phyloP scores from a whole-genome alignment of 2,113 vertebrate genomes.

The Brachirus orientalis region DNA sequence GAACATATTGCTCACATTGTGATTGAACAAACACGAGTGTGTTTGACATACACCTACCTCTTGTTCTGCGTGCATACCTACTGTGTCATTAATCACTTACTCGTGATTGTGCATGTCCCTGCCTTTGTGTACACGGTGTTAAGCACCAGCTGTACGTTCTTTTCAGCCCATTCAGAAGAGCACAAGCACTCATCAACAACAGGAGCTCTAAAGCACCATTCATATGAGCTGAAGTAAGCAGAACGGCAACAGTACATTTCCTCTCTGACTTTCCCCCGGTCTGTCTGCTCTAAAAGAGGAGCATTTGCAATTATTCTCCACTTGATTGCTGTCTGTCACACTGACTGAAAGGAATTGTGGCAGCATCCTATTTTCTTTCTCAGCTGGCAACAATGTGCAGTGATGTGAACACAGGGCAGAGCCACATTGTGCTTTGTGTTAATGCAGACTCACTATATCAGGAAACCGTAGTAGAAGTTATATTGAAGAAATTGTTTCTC shows the following conservation, averaged over 20 bases:
- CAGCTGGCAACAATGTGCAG: conserved; percentile 30
- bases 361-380: conserved; percentile 19
- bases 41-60: neutral
- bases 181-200: conserved; percentile 38
- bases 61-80: neutral
- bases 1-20: conserved; percentile 9
- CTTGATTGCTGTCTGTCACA: conserved; percentile 52
- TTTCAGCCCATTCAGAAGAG: conserved; percentile 33
- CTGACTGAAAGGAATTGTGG: conserved; percentile 44
- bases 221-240: conserved; percentile 30
- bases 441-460: too few relatives aligned
- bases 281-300: conserved; percentile 22
- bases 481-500: conserved; percentile 12
- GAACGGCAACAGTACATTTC: conserved; percentile 32
- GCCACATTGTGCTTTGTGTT: too few relatives aligned
- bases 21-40: neutral
- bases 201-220: conserved; percentile 38
- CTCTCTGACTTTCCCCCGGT: conserved; percentile 13
- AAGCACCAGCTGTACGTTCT: conserved; percentile 44
- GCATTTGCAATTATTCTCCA: conserved; percentile 33
- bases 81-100: conserved; percentile 28
- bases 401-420: conserved; percentile 19
- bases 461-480: conserved; percentile 22
- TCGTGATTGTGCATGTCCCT: neutral
- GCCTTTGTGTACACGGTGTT: neutral